phyloP scores from a whole-genome alignment of 2,797 vertebrate species.

The Naso thynnoides region DNA sequence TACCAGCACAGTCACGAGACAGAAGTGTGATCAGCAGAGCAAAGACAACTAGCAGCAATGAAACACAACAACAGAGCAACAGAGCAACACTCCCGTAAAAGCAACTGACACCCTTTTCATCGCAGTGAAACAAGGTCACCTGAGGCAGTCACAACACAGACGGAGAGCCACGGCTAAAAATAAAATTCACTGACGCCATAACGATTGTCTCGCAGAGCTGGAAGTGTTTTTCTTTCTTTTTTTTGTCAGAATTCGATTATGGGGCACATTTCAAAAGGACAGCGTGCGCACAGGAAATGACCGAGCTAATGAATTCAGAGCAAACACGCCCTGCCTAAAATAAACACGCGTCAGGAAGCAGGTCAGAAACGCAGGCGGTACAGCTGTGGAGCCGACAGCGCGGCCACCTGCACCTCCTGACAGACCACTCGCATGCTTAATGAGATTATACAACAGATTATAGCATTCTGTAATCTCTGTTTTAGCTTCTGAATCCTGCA shows the following conservation, averaged over 20 bases:
- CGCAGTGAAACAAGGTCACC: slow-evolving; percentile 41
- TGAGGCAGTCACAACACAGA: slow-evolving; percentile 35
- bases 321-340: slow-evolving; percentile 9
- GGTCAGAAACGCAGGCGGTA: slow-evolving; percentile 6
- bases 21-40: neutral
- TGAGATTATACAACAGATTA: slow-evolving; percentile 20
- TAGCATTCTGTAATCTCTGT: slow-evolving; percentile 3
- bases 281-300: slow-evolving; percentile 34
- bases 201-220: slow-evolving; percentile 15
- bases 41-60: neutral
- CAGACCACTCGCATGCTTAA: slow-evolving; percentile 29
- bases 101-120: neutral
- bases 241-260: slow-evolving; percentile 37
- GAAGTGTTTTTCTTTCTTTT: neutral
- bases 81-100: neutral
- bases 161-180: slow-evolving; percentile 40
- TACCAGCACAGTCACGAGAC: neutral
- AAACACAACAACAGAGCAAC: neutral
- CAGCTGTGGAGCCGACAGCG: neutral
- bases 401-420: slow-evolving; percentile 23
- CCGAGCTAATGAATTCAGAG: slow-evolving; percentile 28
- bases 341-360: slow-evolving; percentile 25
- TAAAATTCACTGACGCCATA: slow-evolving; percentile 11
- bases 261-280: slow-evolving; percentile 37
- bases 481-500: slow-evolving; percentile 28